These are phyloP conservation scores for Calameuta idolon DNA, from an alignment of 2,888 invertebrate species.

Conservation along the genomic window DNA sequence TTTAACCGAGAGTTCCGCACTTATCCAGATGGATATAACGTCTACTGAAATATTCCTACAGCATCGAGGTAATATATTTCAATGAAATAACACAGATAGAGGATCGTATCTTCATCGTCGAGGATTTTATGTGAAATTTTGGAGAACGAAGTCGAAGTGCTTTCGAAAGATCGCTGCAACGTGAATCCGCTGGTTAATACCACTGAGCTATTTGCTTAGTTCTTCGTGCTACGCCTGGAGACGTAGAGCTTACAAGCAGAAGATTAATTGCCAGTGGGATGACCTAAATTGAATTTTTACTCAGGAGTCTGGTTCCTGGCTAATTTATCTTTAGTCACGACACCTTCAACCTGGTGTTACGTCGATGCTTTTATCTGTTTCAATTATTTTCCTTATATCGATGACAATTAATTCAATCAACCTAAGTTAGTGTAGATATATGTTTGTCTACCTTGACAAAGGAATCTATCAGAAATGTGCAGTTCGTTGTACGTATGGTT, in stretches of 20 bases:
- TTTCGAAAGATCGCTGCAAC: not conserved
- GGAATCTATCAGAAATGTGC: not conserved
- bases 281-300: not conserved
- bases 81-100: not conserved
- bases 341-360: not conserved
- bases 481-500: conserved; percentile 6
- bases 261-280: not conserved
- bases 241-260: not conserved
- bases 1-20: not conserved
- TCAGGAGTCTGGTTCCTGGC: not conserved
- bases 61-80: not conserved
- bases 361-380: not conserved
- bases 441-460: not conserved
- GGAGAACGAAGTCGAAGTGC: not conserved
- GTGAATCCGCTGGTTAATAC: not conserved
- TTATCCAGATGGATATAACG: not conserved
- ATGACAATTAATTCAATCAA: not conserved
- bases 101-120: not conserved
- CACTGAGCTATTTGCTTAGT: not conserved
- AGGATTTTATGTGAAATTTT: not conserved
- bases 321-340: not conserved
- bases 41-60: not conserved
- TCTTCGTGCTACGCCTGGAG: not conserved
- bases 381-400: not conserved
- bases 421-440: not conserved